Evolutionary conservation across 1,140 invertebrate genomes (phyloP), one percentile per base, ranked within the genome.

Genomic region (Eumaeus atala): DNA sequence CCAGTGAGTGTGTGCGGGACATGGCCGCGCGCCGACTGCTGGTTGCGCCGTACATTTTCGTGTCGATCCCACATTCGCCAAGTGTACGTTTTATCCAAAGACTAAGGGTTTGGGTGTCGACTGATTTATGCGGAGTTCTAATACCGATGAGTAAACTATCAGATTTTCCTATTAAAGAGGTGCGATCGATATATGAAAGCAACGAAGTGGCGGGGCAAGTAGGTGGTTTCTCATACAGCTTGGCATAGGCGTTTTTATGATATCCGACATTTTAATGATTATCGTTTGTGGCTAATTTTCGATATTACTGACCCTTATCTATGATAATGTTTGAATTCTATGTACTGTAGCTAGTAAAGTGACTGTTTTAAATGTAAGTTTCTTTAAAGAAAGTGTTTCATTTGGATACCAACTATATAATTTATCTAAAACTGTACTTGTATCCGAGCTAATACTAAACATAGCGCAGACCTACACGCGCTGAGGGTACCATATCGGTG

Each of bases 401-500:
- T 28, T 28, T 3, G 21, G 21, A 6, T 28, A 28, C 21, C 21
- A 28, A 28, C 2, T 28, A 28, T 28, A 6, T 28, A 28, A 28
- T 28, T 28, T 28, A 6, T 28, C 21, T 28, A 28, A 28, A 28
- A 28, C 21, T 28, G 6, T 28, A 28, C 6, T 28, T 28, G 21
- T 28, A 28, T 28, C 21, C 21, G 2, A 28, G 21, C 21, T 28
- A 28, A 28, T 6, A 28, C 21, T 28, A 12, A 40, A 9, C 47
- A 21, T 1, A 61, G 17, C 11, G 59, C 59, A 16, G 59, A 56
- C 33, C 48, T 54, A 34, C n/a, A 33, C 0, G 10, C 16, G n/a
- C 57, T 61, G 0, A 61, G 16, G 18, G 54, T 44, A 37, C 55
- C 38, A 51, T 59, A 59, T 47, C 37, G 38, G n/a, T 9, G 11